Evolutionary conservation across 1,140 invertebrate genomes (phyloP), one percentile per base, ranked within the genome.

Genomic region (Physella acuta): DNA sequence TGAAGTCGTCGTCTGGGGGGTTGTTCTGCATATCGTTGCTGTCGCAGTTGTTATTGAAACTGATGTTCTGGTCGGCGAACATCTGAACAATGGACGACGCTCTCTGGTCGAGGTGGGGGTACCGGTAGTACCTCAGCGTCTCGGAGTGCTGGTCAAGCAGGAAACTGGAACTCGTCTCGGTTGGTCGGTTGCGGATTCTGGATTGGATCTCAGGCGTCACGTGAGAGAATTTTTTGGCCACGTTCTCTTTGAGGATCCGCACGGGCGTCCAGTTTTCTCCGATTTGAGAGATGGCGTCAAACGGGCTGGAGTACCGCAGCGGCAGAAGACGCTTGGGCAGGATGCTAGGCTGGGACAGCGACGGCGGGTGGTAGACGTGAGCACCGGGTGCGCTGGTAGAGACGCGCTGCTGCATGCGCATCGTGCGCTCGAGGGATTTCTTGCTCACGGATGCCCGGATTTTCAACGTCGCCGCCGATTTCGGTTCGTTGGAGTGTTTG

Each of bases 61-160:
- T 60, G 58, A 36, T 60, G 58, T 60, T 60, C 1, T n/a, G 37
- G 33, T 60, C 58, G 14, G 30, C 11, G 34, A 36, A 60, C 4
- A 60, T 28, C 31, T 28, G 58, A 37, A 36, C 33, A 16, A 60
- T 60, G 31, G 58, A 36, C 1, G 31, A 16, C 14, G 1, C 17
- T 36, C 58, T 34, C 14, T 60, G 58, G n/a, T 60, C 30, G 31
- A 60, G 30, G 58, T 37, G 24, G 1, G 58, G 58, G 2, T 2
- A 28, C 8, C 14, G 3, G 33, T n/a, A 36, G 16, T 60, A 36
- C 4, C 14, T 31, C 1, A 37, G 11, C 1, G 34, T 37, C n/a
- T 60, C 34, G 16, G 58, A 60, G 55, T 56, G 55, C 26, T 56
- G 55, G 20, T 56, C 55, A 14, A 56, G 26, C n/a, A 56, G 26